Evolutionary conservation across 2,888 invertebrate genomes (phyloP).

Genomic region (Thymelicus sylvestris): DNA sequence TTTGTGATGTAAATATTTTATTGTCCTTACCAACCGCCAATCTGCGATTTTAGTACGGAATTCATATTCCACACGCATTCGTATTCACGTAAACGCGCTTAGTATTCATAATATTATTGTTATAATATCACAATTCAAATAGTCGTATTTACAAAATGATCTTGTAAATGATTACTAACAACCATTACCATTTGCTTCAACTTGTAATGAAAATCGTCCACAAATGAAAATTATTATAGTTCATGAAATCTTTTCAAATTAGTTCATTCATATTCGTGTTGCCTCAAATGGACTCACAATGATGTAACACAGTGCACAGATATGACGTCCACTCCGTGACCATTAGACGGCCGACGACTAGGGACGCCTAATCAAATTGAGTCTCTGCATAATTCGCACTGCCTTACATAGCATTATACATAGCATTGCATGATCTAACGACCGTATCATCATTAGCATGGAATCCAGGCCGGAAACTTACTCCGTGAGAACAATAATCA

Average conservation of each 20-base stretch:
- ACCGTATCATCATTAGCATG: constrained; percentile 42
- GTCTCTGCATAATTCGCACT: constrained; percentile 72
- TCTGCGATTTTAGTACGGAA: background rate
- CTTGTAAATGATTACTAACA: too few relatives aligned
- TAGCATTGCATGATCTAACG: constrained; percentile 53
- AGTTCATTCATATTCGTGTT: background rate
- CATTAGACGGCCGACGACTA: constrained; percentile 62
- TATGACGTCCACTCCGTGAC: constrained; percentile 37
- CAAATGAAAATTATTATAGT: background rate
- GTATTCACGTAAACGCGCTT: background rate
- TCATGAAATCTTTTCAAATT: background rate
- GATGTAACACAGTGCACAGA: constrained; percentile 22
- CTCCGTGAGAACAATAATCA: background rate
- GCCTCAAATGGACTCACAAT: constrained; percentile 19
- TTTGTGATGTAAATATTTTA: constrained; percentile 4
- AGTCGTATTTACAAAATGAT: too few relatives aligned
- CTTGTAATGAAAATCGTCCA: background rate
- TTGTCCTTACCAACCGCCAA: constrained; percentile 1
- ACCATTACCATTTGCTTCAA: too few relatives aligned
- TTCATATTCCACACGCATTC: background rate
- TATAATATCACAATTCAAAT: background rate
- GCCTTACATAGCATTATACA: constrained; percentile 50
- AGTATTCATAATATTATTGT: background rate
- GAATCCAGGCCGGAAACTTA: constrained; percentile 27
- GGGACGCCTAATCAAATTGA: constrained; percentile 71